Base-by-base conservation (phyloP, 2,113 vertebrate genomes). In the Thermophis baileyi region DNA sequence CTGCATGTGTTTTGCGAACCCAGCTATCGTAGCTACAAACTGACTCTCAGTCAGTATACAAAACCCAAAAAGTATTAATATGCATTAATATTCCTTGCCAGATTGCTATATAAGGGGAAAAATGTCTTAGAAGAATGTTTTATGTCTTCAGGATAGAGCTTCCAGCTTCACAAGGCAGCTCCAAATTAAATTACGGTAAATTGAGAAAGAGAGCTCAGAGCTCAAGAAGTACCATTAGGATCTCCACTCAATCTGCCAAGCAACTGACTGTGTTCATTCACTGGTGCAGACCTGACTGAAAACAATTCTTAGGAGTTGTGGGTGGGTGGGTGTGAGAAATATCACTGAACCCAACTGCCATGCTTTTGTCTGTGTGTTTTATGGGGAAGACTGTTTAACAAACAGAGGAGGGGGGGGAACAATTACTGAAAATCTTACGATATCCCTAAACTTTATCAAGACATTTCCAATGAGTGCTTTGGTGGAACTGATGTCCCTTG, bases 301-400 rank as follows among this genome's bases (percentile, higher is more conserved):
- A 92, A 44, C 49, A 88, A 27, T 18, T 92, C 57, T 53, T 14
- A 51, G 57, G 47, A 92, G 57, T 53, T 44, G 91, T 55, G 55
- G 24, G 10, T 1, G 40, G 50, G 14, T 51, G 14, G 86, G 25
- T 87, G 27, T 0, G 18, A 2, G 47, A 44, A 0, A 8, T n/a
- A 2, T 1, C 0, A 46, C 1, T 85, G 44, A 89, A 16, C 47
- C 0, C 25, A 3, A 16, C 35, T 11, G 2, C 0, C 27, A 63
- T 47, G 0, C 51, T 0, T 25, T 55, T 3, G 10, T 20, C 44
- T 6, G 69, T 47, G 51, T 60, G 25, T 40, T 86, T 85, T 53
- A 86, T 8, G 0, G 0, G 0, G 14, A 85, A 11, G 18, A 86
- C 10, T 10, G 46, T 25, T 51, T 44, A 24, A 30, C 55, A n/a